Percentiles rank a stretch among this genome's conserved stretches.
Evolutionary conservation across 92 coral and sea anemone genomes (phyloP).

Genomic region (Metridium senile): DNA sequence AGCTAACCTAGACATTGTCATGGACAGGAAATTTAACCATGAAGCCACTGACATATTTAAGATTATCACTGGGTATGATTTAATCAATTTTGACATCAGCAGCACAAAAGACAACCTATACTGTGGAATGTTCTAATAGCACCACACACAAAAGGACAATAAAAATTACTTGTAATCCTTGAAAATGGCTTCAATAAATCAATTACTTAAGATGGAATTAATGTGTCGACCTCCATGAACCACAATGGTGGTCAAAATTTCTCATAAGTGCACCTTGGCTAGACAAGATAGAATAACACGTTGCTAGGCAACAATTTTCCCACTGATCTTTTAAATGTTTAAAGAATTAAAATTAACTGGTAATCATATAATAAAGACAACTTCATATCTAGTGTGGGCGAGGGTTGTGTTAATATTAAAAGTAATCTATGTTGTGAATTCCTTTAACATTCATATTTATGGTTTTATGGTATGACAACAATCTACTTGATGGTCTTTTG

Average conservation of each 20-base stretch:
- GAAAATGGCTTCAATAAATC: not conserved
- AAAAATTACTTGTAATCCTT: not conserved
- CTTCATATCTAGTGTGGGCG: no score
- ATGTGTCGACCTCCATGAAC: constrained; percentile 7
- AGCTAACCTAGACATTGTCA: constrained; percentile 11
- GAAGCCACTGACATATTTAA: not conserved
- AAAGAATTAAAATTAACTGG: not conserved
- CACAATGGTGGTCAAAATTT: not conserved
- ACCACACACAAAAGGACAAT: not conserved
- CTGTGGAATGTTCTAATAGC: constrained; percentile 3
- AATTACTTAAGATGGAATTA: not conserved
- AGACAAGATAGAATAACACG: constrained; percentile 25
- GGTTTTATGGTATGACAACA: not conserved
- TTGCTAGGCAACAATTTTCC: not conserved
- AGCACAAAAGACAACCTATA: not conserved
- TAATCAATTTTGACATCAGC: not conserved
- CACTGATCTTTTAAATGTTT: not conserved
- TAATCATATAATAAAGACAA: not conserved
- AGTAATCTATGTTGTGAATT: no score
- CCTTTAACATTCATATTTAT: not conserved
- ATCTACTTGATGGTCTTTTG: constrained; percentile 4
- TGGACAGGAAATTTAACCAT: constrained; percentile 7
- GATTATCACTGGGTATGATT: constrained; percentile 8
- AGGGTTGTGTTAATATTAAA: no score
- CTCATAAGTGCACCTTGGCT: constrained; percentile 9